Percentiles rank a stretch among this genome's conserved stretches.
phyloP scores from a whole-genome alignment of 2,113 vertebrate genomes.

The Vanacampus margaritifer region DNA sequence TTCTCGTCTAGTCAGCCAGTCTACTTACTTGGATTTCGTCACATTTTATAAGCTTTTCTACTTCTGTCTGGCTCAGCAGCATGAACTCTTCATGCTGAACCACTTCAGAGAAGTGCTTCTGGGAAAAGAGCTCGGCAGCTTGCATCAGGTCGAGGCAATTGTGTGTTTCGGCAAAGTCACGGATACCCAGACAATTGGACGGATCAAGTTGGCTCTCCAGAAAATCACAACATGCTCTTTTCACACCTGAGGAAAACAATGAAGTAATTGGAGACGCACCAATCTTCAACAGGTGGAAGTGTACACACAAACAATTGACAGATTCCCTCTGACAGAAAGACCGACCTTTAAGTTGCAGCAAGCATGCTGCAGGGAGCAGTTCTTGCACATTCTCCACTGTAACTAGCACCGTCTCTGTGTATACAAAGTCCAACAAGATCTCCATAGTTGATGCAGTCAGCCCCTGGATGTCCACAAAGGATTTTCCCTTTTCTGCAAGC shows the following conservation, averaged over 20 bases:
- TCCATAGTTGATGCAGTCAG: slow-evolving; percentile 97
- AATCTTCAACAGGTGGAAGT: neutral
- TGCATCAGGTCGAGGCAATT: slow-evolving; percentile 97
- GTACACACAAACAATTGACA: neutral
- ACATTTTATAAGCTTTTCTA: slow-evolving; percentile 96
- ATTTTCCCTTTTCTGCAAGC: slow-evolving; percentile 97
- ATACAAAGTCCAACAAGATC: slow-evolving; percentile 96
- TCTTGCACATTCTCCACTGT: slow-evolving; percentile 98
- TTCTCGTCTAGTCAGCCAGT: neutral
- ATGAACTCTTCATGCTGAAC: slow-evolving; percentile 99
- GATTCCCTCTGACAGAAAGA: neutral
- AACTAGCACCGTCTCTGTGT: slow-evolving; percentile 95
- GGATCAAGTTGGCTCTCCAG: slow-evolving; percentile 96
- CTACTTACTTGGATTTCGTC: slow-evolving; percentile 93
- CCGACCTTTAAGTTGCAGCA: slow-evolving; percentile 97
- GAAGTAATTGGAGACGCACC: neutral
- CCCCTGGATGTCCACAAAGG: slow-evolving; percentile 96
- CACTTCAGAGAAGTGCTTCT: slow-evolving; percentile 98
- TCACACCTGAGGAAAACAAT: slow-evolving; percentile 81
- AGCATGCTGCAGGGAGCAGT: slow-evolving; percentile 90
- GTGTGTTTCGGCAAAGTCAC: slow-evolving; percentile 99
- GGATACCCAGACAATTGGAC: slow-evolving; percentile 96
- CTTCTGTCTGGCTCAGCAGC: slow-evolving; percentile 91
- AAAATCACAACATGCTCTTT: slow-evolving; percentile 97
- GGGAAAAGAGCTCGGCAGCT: slow-evolving; percentile 95